Conservation (phyloP, 2,888 invertebrate genomes). For the Erebia palarica region DNA sequence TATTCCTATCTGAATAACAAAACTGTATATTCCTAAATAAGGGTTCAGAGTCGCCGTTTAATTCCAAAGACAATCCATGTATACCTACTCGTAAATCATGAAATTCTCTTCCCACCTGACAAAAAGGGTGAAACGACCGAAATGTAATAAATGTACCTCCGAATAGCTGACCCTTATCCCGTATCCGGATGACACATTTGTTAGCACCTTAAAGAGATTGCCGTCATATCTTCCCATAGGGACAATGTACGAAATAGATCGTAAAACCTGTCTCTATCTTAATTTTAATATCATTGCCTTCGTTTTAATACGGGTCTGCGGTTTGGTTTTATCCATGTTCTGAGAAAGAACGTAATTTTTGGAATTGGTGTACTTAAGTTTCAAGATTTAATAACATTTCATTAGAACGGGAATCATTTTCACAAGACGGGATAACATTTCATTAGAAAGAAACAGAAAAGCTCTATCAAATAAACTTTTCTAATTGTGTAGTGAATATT, state of each 20-base stretch:
- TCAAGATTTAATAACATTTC: too few relatives aligned
- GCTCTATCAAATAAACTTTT: too few relatives aligned
- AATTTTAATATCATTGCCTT: not conserved
- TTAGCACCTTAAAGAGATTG: slow-evolving; percentile 38
- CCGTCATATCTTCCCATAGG: slow-evolving; percentile 27
- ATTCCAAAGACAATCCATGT: slow-evolving; percentile 10
- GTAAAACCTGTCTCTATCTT: slow-evolving; percentile 19
- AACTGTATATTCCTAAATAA: not conserved
- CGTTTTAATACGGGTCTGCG: not conserved
- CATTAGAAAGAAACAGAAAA: too few relatives aligned
- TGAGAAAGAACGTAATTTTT: not conserved
- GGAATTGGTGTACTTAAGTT: not conserved
- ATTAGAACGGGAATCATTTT: too few relatives aligned
- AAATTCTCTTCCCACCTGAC: slow-evolving; percentile 29
- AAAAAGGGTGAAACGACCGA: slow-evolving; percentile 21
- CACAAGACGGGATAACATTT: too few relatives aligned
- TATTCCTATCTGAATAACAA: not conserved
- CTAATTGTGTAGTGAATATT: too few relatives aligned
- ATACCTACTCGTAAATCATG: slow-evolving; percentile 18
- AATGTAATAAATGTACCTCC: slow-evolving; percentile 34
- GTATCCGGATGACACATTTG: slow-evolving; percentile 36
- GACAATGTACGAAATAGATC: not conserved
- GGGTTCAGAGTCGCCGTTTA: not conserved
- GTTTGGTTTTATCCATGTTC: not conserved
- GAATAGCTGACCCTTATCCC: slow-evolving; percentile 36